These are phyloP conservation scores for Alsophila aescularia DNA, from an alignment of 2,888 invertebrate genomes.

Conservation along the genomic window DNA sequence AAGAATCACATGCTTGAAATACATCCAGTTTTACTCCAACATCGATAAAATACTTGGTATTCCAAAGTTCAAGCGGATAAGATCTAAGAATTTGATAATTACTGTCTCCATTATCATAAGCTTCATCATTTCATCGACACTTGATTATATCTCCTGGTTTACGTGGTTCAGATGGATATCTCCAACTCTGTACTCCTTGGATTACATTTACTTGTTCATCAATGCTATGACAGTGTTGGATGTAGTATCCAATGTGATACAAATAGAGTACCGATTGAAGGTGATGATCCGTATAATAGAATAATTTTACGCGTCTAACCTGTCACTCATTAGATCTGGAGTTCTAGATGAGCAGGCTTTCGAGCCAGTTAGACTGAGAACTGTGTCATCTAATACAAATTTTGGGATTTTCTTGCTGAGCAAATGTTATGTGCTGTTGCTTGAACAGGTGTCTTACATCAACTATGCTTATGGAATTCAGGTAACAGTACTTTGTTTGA, in stretches of 20 bases:
- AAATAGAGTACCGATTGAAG: slow-evolving; percentile 39
- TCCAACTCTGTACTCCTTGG: slow-evolving; percentile 27
- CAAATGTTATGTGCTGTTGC: slow-evolving; percentile 36
- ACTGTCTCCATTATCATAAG: slow-evolving; percentile 10
- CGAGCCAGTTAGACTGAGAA: slow-evolving; percentile 16
- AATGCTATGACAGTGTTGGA: slow-evolving; percentile 38
- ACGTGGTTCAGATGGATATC: slow-evolving; percentile 10
- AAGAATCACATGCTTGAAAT: slow-evolving; percentile 32
- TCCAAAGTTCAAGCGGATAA: slow-evolving; percentile 33
- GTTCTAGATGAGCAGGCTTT: not conserved
- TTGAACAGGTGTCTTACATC: slow-evolving; percentile 37
- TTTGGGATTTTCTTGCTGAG: slow-evolving; percentile 32
- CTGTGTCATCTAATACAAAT: slow-evolving; percentile 15
- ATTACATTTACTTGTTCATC: slow-evolving; percentile 41
- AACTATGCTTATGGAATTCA: slow-evolving; percentile 39
- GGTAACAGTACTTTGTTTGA: slow-evolving; percentile 27
- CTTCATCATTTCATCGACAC: not conserved
- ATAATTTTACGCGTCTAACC: slow-evolving; percentile 11
- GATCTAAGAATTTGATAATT: slow-evolving; percentile 20
- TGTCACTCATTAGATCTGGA: not conserved
- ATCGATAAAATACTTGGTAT: slow-evolving; percentile 40
- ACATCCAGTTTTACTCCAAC: slow-evolving; percentile 33
- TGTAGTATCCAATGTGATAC: slow-evolving; percentile 36
- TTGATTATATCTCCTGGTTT: slow-evolving; percentile 33
- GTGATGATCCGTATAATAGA: slow-evolving; percentile 17